Conservation (phyloP, 2,888 invertebrate species). For the Helicoverpa assulta region DNA sequence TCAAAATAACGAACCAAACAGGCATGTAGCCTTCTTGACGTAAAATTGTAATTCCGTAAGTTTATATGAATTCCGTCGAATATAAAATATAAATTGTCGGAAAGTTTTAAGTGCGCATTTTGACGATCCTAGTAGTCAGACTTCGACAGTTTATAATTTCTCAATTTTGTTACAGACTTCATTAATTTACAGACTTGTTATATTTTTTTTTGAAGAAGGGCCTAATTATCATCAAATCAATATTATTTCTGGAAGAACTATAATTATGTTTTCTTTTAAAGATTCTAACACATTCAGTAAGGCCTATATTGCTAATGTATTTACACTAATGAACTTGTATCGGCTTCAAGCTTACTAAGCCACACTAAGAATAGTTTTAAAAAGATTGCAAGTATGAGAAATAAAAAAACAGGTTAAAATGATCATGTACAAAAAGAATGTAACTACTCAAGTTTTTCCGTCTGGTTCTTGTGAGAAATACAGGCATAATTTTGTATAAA, state of each 20-base stretch:
- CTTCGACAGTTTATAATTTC: not conserved
- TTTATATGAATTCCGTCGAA: not conserved
- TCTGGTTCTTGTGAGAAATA: not conserved
- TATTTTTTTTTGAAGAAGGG: slow-evolving; percentile 40
- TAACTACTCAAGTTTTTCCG: slow-evolving; percentile 4
- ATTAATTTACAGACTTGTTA: too few species aligned
- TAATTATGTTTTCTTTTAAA: not conserved
- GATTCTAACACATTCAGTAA: slow-evolving; percentile 3
- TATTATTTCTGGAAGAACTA: slow-evolving; percentile 2
- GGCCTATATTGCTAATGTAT: slow-evolving; percentile 21
- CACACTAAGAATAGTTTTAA: slow-evolving; percentile 3
- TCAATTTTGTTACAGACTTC: too few species aligned
- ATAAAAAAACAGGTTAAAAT: slow-evolving; percentile 10
- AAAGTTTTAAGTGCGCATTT: not conserved
- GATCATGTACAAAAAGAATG: slow-evolving; percentile 11
- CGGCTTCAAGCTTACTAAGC: slow-evolving; percentile 23
- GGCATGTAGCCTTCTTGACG: slow-evolving; percentile 36
- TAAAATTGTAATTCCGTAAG: not conserved
- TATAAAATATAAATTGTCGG: not conserved
- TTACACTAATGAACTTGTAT: slow-evolving; percentile 16
- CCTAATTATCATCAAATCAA: slow-evolving; percentile 39
- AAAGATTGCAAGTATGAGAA: slow-evolving; percentile 9
- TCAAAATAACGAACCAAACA: slow-evolving; percentile 31
- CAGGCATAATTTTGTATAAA: slow-evolving; percentile 18
- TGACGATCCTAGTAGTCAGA: too few species aligned